Base-by-base conservation (phyloP, 2,797 vertebrate genomes). In the Mormyrus hasselquistii region DNA sequence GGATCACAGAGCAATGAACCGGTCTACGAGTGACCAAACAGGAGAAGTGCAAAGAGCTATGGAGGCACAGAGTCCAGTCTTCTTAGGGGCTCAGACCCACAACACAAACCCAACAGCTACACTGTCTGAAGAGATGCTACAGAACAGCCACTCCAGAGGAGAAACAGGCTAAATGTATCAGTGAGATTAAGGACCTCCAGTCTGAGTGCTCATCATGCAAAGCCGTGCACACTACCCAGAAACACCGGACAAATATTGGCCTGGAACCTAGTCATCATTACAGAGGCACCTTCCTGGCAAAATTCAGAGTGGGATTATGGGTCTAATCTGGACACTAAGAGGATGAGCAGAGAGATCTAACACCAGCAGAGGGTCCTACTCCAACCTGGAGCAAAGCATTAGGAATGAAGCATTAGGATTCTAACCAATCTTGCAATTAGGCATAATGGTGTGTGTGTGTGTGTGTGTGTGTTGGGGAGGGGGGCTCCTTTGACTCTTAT, bases 401-500 rank as follows among this genome's bases (percentile, higher is more conserved):
- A 53, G 2, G 22, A 38, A 38, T 16, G 65, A 62, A 62, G 10
- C 38, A 10, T 41, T 44, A 87, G 4, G 16, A 16, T 55, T 62
- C 29, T 65, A 44, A 47, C n/a, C 7, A 19, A 87, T 65, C 53
- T 65, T 44, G 16, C 22, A 22, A 69, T 47, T 62, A 29, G 34
- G 34, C 6, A 41, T 29, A 87, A 29, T 89, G 90, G 65, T 49
- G 79, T 53, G 83, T 19, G 6, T 22, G 29, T 34, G 0, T 34
- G 0, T 34, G 19, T 59, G 57, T 22, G 57, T 62, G n/a, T 62
- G 19, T n/a, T 2, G n/a, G 12, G 55, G 57, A 16, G 55, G 55
- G 69, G 34, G 86, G 90, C 94, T 92, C 93, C 93, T 93, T 94
- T 94, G 92, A 93, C 89, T 93, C 91, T 93, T 88, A 94, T 95